These are phyloP conservation scores for Epicampocera succincta DNA, from an alignment of 2,888 invertebrate species.

Conservation along the genomic window DNA sequence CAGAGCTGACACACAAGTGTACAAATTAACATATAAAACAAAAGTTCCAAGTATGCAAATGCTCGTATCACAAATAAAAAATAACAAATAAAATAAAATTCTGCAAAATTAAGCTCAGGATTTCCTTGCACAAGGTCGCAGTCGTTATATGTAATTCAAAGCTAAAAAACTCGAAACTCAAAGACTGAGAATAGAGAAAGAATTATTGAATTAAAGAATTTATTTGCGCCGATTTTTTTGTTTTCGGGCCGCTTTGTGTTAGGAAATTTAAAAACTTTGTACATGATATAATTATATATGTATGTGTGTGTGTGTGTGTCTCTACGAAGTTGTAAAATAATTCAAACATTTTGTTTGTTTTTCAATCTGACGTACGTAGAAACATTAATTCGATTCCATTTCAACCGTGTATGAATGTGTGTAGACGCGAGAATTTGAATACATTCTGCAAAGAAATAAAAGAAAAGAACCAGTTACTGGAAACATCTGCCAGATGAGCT, in stretches of 20 bases:
- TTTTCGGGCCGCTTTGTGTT: slow-evolving; percentile 1
- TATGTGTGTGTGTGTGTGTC: background rate
- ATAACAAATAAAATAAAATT: too few relatives aligned
- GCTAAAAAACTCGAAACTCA: too few relatives aligned
- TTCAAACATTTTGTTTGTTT: background rate
- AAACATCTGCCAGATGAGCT: background rate
- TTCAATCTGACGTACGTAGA: slow-evolving; percentile 6
- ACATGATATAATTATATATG: background rate
- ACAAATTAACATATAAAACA: too few relatives aligned
- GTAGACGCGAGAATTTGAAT: slow-evolving; percentile 2
- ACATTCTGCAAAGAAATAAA: background rate
- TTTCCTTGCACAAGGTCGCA: too few relatives aligned
- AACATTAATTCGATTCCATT: background rate
- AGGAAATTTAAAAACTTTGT: background rate
- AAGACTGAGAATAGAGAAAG: too few relatives aligned
- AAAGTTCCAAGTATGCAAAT: too few relatives aligned
- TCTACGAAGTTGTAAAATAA: background rate
- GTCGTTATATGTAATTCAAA: too few relatives aligned
- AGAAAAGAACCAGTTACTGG: background rate
- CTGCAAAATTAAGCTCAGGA: too few relatives aligned
- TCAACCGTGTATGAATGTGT: too few relatives aligned
- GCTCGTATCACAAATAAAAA: too few relatives aligned
- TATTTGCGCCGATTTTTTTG: background rate
- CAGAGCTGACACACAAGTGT: too few relatives aligned
- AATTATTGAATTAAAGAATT: too few relatives aligned